Base-by-base conservation (phyloP, 2,888 invertebrate genomes). In the Beris morrisii region DNA sequence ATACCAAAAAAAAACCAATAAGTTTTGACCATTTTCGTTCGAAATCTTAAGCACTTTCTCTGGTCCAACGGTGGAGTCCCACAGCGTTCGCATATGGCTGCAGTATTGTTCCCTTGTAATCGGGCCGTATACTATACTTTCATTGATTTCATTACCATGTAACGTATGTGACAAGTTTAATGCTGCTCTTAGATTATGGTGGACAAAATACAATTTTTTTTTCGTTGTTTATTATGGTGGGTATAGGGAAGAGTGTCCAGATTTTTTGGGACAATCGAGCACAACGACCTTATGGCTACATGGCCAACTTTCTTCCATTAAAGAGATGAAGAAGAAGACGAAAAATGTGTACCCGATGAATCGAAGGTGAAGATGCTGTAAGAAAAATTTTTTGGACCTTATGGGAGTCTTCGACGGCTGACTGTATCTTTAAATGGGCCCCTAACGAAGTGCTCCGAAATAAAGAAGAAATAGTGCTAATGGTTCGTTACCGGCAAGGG, bases 291-390 rank as follows among this genome's bases (percentile, higher is more conserved):
- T 22, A 52, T 22, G 52, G 2, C 22, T 7, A n/a, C 52, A 22
- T 22, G 15, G 52, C 28, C 52, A 52, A 52, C 52, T 52, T 52
- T 52, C 52, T 52, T 52, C 22, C 52, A 52, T 50, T 50, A n/a
- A 50, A 50, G 15, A 50, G 7, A 3, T 13, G 13, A 13, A 50
- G 50, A 52, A 9, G 52, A 3, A 38, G 38, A 38, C 1, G 3
- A 38, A 38, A 38, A 38, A 7, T 38, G 4, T 7, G 38, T 38
- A 22, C 3, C 38, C 38, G 9, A 38, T 38, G 38, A 38, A 38
- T 38, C 38, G 38, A 38, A 38, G 38, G 9, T 38, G 38, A 38
- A 38, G 38, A 38, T 38, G 38, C 38, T 38, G 9, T 38, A 38
- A 38, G 7, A 9, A 1, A 52, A 4, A 4, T 11, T 28, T 28